Evolutionary conservation across 1,140 invertebrate genomes (phyloP).

Genomic region (Paralvinella palmiformis): DNA sequence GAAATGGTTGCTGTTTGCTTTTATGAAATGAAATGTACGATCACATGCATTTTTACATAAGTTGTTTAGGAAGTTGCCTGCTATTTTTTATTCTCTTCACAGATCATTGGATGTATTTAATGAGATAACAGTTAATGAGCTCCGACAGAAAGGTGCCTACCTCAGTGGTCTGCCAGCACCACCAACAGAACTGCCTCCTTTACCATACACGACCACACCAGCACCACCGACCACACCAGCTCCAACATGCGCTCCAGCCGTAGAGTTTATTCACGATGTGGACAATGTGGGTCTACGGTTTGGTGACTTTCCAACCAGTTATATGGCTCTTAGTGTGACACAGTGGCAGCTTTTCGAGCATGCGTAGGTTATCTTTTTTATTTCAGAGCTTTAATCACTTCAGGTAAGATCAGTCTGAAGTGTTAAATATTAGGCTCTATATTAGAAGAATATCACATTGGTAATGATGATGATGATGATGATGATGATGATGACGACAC

Average conservation of each 20-base stretch:
- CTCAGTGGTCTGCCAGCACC: slow-evolving; percentile 16
- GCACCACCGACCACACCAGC: slow-evolving; percentile 7
- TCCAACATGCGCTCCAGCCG: slow-evolving; percentile 9
- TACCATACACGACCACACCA: slow-evolving; percentile 10
- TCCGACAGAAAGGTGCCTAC: slow-evolving; percentile 10
- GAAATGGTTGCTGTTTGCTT: too few relatives aligned
- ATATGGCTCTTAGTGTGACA: slow-evolving; percentile 5
- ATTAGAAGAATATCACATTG: too few relatives aligned
- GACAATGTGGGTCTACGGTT: background rate
- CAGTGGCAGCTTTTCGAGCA: slow-evolving; percentile 1
- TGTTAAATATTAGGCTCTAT: too few relatives aligned
- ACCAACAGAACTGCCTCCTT: background rate
- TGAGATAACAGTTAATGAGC: background rate
- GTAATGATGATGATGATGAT: too few relatives aligned
- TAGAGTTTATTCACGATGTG: background rate
- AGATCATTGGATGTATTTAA: slow-evolving; percentile 1
- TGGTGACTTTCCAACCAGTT: slow-evolving; percentile 4
- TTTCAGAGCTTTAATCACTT: too few relatives aligned
- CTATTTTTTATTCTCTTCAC: too few relatives aligned
- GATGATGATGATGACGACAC: too few relatives aligned
- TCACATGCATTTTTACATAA: too few relatives aligned
- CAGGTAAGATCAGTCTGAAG: too few relatives aligned
- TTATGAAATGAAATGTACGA: too few relatives aligned
- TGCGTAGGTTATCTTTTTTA: slow-evolving; percentile 6
- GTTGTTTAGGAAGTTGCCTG: too few relatives aligned